These are phyloP conservation scores for Ceratosolen solmsi DNA, from an alignment of 1,140 invertebrate species.

Conservation along the genomic window DNA sequence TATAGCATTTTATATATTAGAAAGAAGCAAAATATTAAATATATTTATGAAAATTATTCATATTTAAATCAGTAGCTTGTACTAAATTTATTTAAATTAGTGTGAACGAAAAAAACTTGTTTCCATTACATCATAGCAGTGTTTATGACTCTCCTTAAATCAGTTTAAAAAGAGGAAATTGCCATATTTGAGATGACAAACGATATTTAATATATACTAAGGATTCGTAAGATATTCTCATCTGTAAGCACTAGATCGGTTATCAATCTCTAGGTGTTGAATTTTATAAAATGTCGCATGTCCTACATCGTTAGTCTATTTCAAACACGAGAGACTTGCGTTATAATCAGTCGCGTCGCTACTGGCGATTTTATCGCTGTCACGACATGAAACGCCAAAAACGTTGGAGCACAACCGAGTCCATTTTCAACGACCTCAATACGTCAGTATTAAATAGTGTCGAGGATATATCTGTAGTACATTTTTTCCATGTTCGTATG, in stretches of 20 bases:
- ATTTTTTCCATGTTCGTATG: not conserved
- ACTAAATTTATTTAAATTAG: not conserved
- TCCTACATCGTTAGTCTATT: slow-evolving; percentile 52
- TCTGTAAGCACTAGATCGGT: not conserved
- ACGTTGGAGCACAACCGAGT: not conserved
- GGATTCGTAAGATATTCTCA: slow-evolving; percentile 35
- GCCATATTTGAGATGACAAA: not conserved
- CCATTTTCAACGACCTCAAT: slow-evolving; percentile 32
- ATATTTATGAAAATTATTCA: no score
- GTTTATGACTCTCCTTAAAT: not conserved
- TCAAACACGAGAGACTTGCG: slow-evolving; percentile 56
- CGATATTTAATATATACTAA: slow-evolving; percentile 14
- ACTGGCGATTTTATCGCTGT: slow-evolving; percentile 37
- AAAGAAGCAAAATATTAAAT: no score
- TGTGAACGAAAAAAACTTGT: no score
- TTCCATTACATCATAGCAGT: not conserved
- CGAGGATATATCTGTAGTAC: not conserved
- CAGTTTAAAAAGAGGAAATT: not conserved
- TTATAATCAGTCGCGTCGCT: slow-evolving; percentile 48
- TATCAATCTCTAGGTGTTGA: slow-evolving; percentile 47
- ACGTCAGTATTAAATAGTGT: slow-evolving; percentile 34
- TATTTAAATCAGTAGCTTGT: no score
- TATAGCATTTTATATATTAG: no score
- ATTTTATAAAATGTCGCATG: slow-evolving; percentile 56
- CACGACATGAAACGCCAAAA: slow-evolving; percentile 28